Conservation (phyloP, 2,797 vertebrate species). For the Danio tinwini region DNA sequence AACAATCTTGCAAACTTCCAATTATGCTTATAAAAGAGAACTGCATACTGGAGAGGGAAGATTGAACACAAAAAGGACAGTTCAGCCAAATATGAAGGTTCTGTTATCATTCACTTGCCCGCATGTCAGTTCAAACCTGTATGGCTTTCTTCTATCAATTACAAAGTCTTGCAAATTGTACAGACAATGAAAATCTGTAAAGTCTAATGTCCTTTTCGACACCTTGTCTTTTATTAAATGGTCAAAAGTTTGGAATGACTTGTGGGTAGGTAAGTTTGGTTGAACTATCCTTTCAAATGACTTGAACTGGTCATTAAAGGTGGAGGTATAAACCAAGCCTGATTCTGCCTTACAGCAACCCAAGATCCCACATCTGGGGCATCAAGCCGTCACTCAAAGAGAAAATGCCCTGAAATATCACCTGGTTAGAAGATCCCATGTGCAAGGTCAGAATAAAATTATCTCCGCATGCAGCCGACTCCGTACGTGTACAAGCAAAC, state of each 20-base stretch:
- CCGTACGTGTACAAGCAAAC: slow-evolving; percentile 84
- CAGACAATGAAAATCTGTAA: neutral
- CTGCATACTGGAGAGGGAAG: slow-evolving; percentile 9
- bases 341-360: slow-evolving; percentile 25
- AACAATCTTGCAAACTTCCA: slow-evolving; percentile 46
- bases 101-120: neutral
- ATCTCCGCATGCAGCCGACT: slow-evolving; percentile 89
- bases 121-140: neutral
- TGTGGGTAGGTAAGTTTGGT: neutral
- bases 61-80: neutral
- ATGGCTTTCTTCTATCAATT: neutral
- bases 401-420: slow-evolving; percentile 62
- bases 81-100: neutral
- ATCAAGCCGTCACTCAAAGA: slow-evolving; percentile 40
- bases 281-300: neutral
- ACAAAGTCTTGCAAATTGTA: neutral
- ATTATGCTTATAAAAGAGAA: slow-evolving; percentile 34
- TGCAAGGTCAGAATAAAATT: slow-evolving; percentile 52
- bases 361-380: slow-evolving; percentile 35
- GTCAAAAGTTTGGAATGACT: neutral
- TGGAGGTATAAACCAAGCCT: slow-evolving; percentile 34
- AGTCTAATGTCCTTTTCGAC: neutral
- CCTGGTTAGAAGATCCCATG: slow-evolving; percentile 48
- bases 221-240: too few species aligned
- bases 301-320: neutral